These are phyloP conservation scores for Disparrhopalites patrizii DNA, from an alignment of 2,888 invertebrate genomes.

Conservation along the genomic window DNA sequence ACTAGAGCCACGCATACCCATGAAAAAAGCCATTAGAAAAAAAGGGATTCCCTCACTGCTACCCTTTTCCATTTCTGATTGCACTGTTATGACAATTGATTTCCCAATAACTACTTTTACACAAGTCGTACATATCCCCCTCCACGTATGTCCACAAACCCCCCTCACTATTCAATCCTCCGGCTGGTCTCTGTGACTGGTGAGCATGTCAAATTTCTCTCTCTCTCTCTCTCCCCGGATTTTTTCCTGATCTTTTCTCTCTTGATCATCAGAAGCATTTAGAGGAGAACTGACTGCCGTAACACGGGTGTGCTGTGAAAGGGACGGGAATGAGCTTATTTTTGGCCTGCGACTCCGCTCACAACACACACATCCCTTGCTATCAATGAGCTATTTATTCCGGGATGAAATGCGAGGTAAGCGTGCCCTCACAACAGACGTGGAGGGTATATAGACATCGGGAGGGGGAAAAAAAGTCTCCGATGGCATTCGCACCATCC, in stretches of 20 bases:
- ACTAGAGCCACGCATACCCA: not conserved
- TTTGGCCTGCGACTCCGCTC: not conserved
- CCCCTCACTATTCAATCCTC: too few species aligned
- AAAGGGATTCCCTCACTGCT: conserved; percentile 14
- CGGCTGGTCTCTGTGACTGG: conserved; percentile 1
- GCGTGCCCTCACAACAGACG: conserved; percentile 14
- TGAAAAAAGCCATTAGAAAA: too few species aligned
- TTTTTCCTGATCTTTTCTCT: not conserved
- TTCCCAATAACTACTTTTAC: conserved; percentile 5
- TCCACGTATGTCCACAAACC: too few species aligned
- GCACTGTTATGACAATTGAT: conserved; percentile 27
- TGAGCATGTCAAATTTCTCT: conserved; percentile 6
- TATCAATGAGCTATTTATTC: conserved; percentile 16
- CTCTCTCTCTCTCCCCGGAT: not conserved
- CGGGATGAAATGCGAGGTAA: conserved; percentile 9
- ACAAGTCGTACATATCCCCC: not conserved
- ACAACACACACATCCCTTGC: not conserved
- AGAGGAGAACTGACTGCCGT: too few species aligned
- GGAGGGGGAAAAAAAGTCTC: too few species aligned
- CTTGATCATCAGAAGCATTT: not conserved
- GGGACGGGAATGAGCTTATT: conserved; percentile 14
- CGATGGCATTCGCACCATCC: too few species aligned
- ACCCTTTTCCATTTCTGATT: conserved; percentile 26
- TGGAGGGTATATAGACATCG: too few species aligned
- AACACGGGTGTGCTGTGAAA: not conserved